These are phyloP conservation scores for Acanthosepion lycidas DNA, from an alignment of 2,888 invertebrate genomes.

Conservation along the genomic window DNA sequence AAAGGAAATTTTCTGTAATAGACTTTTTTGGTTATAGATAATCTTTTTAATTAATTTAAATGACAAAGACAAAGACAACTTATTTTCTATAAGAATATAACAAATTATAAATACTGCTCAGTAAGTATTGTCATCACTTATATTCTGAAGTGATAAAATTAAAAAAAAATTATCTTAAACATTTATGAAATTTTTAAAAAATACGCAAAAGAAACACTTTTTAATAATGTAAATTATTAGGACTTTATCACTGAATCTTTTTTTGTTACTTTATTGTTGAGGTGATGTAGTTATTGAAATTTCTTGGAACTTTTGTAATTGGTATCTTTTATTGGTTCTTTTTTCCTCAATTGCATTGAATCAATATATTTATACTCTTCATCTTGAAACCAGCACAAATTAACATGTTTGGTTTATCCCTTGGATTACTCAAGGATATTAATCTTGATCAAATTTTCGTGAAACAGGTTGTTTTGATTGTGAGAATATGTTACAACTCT, in stretches of 20 bases:
- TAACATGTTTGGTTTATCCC: neutral
- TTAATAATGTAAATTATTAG: neutral
- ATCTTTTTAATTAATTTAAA: neutral
- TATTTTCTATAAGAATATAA: neutral
- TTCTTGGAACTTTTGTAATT: neutral
- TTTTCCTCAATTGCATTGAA: neutral
- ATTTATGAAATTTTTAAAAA: too few species aligned
- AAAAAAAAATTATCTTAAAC: too few species aligned
- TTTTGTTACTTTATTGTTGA: too few species aligned
- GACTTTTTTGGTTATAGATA: too few species aligned
- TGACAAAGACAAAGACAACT: neutral
- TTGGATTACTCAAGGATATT: neutral
- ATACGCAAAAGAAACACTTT: neutral
- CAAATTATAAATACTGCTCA: neutral
- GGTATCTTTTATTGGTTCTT: neutral
- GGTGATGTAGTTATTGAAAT: conserved; percentile 5
- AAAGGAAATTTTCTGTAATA: too few species aligned
- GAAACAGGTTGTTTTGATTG: conserved; percentile 33
- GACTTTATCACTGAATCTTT: neutral
- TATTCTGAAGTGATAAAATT: neutral
- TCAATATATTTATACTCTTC: neutral
- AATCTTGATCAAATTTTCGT: conserved; percentile 33
- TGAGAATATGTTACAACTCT: conserved; percentile 13
- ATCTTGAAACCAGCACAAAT: neutral
- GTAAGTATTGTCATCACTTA: neutral